Evolutionary conservation across 1,140 invertebrate genomes (phyloP).

Genomic region (Ruditapes philippinarum): DNA sequence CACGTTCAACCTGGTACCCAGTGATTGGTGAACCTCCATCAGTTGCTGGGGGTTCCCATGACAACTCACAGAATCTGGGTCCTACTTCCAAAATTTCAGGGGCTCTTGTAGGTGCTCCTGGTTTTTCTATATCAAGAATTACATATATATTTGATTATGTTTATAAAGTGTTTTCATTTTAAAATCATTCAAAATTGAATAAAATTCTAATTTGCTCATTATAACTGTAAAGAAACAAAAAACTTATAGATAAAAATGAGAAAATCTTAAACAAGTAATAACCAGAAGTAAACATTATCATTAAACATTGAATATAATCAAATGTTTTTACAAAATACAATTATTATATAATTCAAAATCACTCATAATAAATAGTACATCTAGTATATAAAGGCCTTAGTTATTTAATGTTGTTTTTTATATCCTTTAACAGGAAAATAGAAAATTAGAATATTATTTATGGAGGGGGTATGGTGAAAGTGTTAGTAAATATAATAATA

Average conservation of each 20-base stretch:
- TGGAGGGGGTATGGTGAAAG: no score
- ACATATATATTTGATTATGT: not conserved
- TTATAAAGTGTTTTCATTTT: not conserved
- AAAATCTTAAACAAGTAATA: not conserved
- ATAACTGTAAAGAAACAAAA: not conserved
- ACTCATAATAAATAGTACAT: no score
- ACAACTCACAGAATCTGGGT: slow-evolving; percentile 96
- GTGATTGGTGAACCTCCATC: slow-evolving; percentile 97
- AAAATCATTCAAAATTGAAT: not conserved
- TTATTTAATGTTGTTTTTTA: no score
- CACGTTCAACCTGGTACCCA: slow-evolving; percentile 92
- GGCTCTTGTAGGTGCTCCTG: slow-evolving; percentile 76
- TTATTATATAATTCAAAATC: no score
- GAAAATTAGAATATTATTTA: no score
- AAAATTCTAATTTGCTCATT: not conserved
- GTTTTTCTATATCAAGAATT: slow-evolving; percentile 74
- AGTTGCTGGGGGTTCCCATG: slow-evolving; percentile 98
- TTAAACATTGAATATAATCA: no score
- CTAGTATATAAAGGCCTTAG: no score
- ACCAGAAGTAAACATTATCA: no score
- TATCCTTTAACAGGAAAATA: no score
- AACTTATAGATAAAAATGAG: no score
- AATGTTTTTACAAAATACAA: no score
- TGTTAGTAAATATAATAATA: no score
- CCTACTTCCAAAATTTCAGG: slow-evolving; percentile 94